Conservation (phyloP, 2,888 invertebrate species). For the Deladenus siricidicola region DNA sequence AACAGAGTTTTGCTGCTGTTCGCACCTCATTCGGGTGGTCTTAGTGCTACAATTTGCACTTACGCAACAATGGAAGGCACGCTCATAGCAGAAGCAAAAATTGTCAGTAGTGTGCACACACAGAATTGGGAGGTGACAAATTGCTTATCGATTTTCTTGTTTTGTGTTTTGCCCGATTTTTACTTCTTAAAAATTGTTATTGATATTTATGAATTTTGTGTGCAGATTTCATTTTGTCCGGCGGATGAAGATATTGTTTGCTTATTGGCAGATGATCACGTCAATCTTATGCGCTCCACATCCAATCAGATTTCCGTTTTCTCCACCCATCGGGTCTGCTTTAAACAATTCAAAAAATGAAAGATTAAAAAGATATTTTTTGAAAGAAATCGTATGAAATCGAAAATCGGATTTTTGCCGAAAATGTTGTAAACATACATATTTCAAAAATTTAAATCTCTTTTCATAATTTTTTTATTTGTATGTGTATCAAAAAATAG, state of each 20-base stretch:
- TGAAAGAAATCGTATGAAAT: too few relatives aligned
- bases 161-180: too few relatives aligned
- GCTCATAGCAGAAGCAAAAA: conserved; percentile 14
- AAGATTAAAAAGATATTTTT: too few relatives aligned
- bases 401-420: too few relatives aligned
- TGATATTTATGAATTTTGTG: not conserved
- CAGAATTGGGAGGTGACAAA: conserved; percentile 25
- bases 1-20: conserved; percentile 14
- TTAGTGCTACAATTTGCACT: conserved; percentile 4
- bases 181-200: too few relatives aligned
- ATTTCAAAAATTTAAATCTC: too few relatives aligned
- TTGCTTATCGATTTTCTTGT: not conserved
- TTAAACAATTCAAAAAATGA: too few relatives aligned
- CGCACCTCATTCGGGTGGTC: conserved; percentile 2
- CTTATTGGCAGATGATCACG: conserved; percentile 27
- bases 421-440: too few relatives aligned
- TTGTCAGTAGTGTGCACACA: not conserved
- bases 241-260: conserved; percentile 45
- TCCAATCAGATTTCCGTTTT: conserved; percentile 36
- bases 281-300: conserved; percentile 31
- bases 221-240: conserved; percentile 39
- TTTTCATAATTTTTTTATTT: too few relatives aligned
- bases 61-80: conserved; percentile 19
- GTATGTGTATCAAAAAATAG: too few relatives aligned
- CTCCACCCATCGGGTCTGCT: conserved; percentile 39